Percentiles rank a stretch among this genome's conserved stretches.
These are phyloP conservation scores for Sericinus montela DNA, from an alignment of 2,888 invertebrate genomes.

Conservation along the genomic window DNA sequence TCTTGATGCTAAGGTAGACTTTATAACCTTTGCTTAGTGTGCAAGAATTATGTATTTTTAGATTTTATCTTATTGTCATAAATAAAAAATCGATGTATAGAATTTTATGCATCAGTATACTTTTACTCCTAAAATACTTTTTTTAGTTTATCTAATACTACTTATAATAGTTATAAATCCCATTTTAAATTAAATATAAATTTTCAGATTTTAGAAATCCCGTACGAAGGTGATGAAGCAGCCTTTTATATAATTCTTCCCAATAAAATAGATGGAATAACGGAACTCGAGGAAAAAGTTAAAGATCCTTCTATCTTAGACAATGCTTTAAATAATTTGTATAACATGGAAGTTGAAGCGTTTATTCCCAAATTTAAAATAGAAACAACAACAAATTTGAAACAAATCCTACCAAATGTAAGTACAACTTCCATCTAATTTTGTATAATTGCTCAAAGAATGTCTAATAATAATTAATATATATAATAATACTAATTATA, in stretches of 20 bases:
- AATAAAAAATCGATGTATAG: too few species aligned
- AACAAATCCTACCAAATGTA: conserved; percentile 80
- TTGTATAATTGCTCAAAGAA: too few species aligned
- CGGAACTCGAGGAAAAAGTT: conserved; percentile 80
- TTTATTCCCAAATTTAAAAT: conserved; percentile 88
- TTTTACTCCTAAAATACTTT: too few species aligned
- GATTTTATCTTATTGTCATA: too few species aligned
- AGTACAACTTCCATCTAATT: conserved; percentile 22
- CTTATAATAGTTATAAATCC: too few species aligned
- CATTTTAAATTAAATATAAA: too few species aligned
- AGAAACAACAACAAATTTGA: conserved; percentile 84
- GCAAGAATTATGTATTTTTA: too few species aligned
- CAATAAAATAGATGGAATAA: conserved; percentile 82
- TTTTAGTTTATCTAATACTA: too few species aligned
- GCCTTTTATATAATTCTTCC: conserved; percentile 88
- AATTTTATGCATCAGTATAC: too few species aligned
- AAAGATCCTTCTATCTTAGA: conserved; percentile 53
- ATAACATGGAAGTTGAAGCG: conserved; percentile 76
- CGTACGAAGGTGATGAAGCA: conserved; percentile 83
- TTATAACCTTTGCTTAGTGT: too few species aligned
- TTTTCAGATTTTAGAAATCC: conserved; percentile 83
- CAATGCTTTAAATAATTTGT: conserved; percentile 60
- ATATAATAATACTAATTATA: too few species aligned
- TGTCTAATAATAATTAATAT: too few species aligned
- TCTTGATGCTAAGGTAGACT: conserved; percentile 40